Conservation (phyloP, 2,113 vertebrate species). For the Meriones unguiculatus region DNA sequence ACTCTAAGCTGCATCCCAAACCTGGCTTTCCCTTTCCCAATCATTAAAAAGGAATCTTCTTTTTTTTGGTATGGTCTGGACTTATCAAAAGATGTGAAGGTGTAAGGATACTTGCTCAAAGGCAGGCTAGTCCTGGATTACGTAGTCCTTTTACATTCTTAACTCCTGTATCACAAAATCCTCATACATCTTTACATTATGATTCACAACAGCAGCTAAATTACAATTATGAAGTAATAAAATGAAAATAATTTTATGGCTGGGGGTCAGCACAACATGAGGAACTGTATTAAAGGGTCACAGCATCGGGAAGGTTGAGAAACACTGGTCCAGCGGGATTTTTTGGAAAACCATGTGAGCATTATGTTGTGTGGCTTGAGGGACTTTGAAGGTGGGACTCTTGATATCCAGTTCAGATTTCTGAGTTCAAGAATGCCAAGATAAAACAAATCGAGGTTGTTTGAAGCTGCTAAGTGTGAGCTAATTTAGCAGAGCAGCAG, state of each 20-base stretch:
- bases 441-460: not conserved
- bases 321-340: not conserved
- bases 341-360: not conserved
- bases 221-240: not conserved
- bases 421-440: not conserved
- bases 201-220: not conserved
- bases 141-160: not conserved
- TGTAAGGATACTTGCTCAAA: constrained; percentile 4
- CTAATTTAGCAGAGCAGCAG: not conserved
- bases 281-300: not conserved
- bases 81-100: not conserved
- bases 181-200: not conserved
- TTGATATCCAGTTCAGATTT: not conserved
- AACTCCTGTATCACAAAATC: not conserved
- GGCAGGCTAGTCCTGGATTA: not conserved
- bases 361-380: not conserved
- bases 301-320: not conserved
- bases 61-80: not conserved
- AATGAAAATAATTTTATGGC: not conserved
- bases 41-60: not conserved
- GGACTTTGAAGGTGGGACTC: not conserved
- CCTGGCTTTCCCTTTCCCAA: not conserved
- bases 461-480: not conserved
- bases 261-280: not conserved
- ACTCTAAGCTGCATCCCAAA: not conserved